Evolutionary conservation across 2,113 vertebrate genomes (phyloP).

Genomic region (Callipepla squamata): DNA sequence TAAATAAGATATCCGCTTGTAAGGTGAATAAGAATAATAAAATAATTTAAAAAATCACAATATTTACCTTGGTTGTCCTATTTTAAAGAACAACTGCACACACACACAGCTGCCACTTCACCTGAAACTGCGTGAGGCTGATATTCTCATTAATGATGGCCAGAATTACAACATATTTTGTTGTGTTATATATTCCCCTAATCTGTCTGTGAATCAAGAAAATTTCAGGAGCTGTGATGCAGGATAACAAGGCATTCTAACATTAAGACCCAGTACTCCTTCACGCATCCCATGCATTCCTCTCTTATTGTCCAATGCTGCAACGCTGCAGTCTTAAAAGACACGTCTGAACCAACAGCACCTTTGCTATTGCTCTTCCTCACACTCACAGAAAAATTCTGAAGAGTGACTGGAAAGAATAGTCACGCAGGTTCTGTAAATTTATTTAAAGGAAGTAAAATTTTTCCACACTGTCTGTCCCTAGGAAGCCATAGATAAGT

Average conservation of each 20-base stretch:
- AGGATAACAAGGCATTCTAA: not conserved
- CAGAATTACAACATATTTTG: not conserved
- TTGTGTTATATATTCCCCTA: not conserved
- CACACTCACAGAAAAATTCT: not conserved
- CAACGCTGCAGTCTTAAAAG: not conserved
- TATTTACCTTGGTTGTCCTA: not conserved
- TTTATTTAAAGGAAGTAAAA: not conserved
- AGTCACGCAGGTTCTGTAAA: fast-evolving
- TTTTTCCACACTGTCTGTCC: not conserved
- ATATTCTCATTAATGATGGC: not conserved
- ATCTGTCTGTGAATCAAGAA: not conserved
- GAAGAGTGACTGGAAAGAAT: not conserved
- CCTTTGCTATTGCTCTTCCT: not conserved
- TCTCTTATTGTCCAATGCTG: not conserved
- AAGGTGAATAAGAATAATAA: not conserved
- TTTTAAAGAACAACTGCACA: not conserved
- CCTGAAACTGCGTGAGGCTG: not conserved
- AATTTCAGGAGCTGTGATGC: not conserved
- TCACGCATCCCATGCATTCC: not conserved
- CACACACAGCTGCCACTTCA: not conserved
- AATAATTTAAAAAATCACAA: not conserved
- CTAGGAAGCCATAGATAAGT: not conserved
- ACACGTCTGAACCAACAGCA: not conserved
- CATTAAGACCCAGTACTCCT: not conserved
- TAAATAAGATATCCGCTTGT: not conserved